A percentile compares a stretch with the other conserved stretches of the same genome.
Conservation (phyloP, 2,797 vertebrate species). For the Ciconia nigra region DNA sequence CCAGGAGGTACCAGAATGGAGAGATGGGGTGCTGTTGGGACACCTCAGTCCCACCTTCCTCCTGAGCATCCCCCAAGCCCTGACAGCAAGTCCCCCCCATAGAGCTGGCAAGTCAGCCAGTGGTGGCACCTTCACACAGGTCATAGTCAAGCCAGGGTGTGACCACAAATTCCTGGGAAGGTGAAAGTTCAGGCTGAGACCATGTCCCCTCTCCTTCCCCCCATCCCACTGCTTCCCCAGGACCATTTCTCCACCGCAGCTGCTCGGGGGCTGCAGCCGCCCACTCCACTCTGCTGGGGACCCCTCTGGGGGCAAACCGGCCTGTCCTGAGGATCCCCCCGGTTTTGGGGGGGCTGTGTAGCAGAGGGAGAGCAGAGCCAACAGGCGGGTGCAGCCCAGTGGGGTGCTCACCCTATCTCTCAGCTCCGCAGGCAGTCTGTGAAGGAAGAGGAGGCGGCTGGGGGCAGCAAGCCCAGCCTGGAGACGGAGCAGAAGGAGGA, state of each 20-base stretch:
- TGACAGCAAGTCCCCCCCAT: fast-evolving
- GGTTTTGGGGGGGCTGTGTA: background rate
- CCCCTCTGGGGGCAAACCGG: background rate
- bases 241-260: background rate
- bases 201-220: background rate
- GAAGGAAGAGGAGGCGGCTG: conserved; percentile 40
- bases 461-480: background rate
- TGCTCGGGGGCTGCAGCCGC: background rate
- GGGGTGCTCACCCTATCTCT: background rate
- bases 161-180: background rate
- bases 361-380: background rate
- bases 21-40: background rate
- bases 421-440: conserved; percentile 69
- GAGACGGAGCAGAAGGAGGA: conserved; percentile 47
- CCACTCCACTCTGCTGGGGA: background rate
- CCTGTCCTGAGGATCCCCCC: background rate
- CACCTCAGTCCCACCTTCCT: background rate
- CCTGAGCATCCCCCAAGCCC: background rate
- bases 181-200: background rate
- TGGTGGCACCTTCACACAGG: background rate
- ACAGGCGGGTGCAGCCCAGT: background rate
- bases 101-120: background rate
- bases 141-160: background rate
- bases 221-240: background rate
- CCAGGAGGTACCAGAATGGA: background rate